These are phyloP conservation scores for Ptilonorhynchus violaceus DNA, from an alignment of 2,113 vertebrate species.

Conservation along the genomic window DNA sequence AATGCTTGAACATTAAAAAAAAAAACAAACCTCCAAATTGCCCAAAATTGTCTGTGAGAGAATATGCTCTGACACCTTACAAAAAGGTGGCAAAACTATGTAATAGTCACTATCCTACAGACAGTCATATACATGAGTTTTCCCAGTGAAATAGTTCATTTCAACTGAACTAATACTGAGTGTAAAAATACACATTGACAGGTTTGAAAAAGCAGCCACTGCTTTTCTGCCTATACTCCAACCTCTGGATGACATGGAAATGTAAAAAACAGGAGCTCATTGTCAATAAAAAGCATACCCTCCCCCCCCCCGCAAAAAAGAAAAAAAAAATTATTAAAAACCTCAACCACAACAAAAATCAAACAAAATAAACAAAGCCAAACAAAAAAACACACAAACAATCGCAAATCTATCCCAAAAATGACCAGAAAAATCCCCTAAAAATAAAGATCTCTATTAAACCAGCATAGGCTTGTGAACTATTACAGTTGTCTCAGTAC, in stretches of 20 bases:
- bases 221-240: not conserved
- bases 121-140: fast-evolving
- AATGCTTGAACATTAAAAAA: not conserved
- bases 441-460: not conserved
- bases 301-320: too few relatives aligned
- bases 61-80: not conserved
- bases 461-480: not conserved
- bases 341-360: not conserved
- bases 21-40: not conserved
- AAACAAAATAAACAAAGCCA: not conserved
- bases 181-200: not conserved
- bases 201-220: not conserved
- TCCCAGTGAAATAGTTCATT: not conserved
- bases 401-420: not conserved
- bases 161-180: not conserved
- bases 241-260: not conserved
- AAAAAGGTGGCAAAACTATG: not conserved
- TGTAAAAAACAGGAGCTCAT: not conserved
- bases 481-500: not conserved
- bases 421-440: not conserved
- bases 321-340: not conserved
- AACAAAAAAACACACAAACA: not conserved
- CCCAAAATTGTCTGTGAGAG: not conserved
- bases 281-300: not conserved
- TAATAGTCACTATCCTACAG: not conserved